phyloP scores from a whole-genome alignment of 2,797 vertebrate species.

The Craterocephalus amniculus region DNA sequence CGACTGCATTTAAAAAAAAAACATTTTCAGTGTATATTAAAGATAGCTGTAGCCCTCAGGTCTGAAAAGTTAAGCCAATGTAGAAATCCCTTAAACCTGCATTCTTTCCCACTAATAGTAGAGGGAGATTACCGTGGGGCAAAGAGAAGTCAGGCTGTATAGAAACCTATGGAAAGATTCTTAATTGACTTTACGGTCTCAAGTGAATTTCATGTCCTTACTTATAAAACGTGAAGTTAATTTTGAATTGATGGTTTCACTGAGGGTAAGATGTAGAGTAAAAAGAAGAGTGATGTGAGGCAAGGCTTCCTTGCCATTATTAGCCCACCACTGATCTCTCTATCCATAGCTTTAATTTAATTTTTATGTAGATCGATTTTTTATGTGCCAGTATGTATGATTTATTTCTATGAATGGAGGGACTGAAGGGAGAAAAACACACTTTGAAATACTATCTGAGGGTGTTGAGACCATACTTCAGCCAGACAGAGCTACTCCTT shows the following conservation, averaged over 20 bases:
- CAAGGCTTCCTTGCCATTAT: too few relatives aligned
- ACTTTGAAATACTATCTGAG: too few relatives aligned
- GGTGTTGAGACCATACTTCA: too few relatives aligned
- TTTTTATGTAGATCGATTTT: too few relatives aligned
- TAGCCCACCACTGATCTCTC: background rate
- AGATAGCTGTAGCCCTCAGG: background rate
- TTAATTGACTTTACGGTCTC: background rate
- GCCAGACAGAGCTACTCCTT: too few relatives aligned
- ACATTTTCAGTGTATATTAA: background rate
- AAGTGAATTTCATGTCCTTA: background rate
- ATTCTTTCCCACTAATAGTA: background rate
- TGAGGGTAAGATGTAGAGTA: background rate
- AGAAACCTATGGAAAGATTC: background rate
- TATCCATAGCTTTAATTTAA: background rate
- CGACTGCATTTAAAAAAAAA: too few relatives aligned
- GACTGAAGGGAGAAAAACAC: too few relatives aligned
- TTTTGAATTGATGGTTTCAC: background rate
- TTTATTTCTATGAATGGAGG: too few relatives aligned
- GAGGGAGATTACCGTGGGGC: background rate
- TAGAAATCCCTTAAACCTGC: background rate
- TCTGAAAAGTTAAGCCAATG: background rate
- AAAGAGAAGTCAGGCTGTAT: background rate
- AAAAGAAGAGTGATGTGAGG: too few relatives aligned
- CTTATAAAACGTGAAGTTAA: background rate
- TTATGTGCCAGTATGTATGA: too few relatives aligned